Conservation (phyloP, 2,888 invertebrate genomes). For the Acleris cristana region DNA sequence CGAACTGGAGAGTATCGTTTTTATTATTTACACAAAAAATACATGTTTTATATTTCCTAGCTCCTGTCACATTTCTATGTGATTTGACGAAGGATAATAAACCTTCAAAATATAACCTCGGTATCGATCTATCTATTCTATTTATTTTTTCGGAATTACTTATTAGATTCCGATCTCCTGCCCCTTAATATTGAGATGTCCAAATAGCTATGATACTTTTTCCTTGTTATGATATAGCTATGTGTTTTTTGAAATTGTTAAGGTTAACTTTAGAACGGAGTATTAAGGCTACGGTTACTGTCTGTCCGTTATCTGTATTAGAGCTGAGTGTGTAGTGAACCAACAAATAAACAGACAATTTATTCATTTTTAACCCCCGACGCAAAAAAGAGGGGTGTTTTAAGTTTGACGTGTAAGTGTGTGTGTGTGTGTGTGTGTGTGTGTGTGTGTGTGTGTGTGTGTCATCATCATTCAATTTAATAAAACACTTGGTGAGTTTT, state of each 20-base stretch:
- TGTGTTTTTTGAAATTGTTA: too few species aligned
- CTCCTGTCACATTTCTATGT: slow-evolving; percentile 49
- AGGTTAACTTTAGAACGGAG: not conserved
- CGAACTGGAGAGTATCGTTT: not conserved
- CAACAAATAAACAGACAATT: too few species aligned
- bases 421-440: too few species aligned
- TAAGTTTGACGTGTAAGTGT: too few species aligned
- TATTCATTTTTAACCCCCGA: too few species aligned
- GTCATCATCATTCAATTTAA: too few species aligned
- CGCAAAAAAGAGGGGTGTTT: too few species aligned
- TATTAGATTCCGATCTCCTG: slow-evolving; percentile 13
- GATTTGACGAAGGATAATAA: slow-evolving; percentile 61
- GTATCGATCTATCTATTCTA: slow-evolving; percentile 25
- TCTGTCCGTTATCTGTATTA: not conserved
- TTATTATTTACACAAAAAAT: slow-evolving; percentile 18
- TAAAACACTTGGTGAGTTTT: too few species aligned
- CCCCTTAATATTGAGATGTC: too few species aligned
- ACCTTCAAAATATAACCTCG: slow-evolving; percentile 34
- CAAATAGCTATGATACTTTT: too few species aligned
- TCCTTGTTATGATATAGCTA: too few species aligned
- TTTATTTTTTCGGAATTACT: slow-evolving; percentile 12
- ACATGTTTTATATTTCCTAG: slow-evolving; percentile 46
- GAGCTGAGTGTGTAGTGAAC: not conserved
- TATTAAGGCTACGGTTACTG: not conserved
- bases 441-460: too few species aligned